Evolutionary conservation across 2,797 vertebrate species (phyloP), one percentile per base, ranked within the genome.

Genomic region (Fistularia commersonii): DNA sequence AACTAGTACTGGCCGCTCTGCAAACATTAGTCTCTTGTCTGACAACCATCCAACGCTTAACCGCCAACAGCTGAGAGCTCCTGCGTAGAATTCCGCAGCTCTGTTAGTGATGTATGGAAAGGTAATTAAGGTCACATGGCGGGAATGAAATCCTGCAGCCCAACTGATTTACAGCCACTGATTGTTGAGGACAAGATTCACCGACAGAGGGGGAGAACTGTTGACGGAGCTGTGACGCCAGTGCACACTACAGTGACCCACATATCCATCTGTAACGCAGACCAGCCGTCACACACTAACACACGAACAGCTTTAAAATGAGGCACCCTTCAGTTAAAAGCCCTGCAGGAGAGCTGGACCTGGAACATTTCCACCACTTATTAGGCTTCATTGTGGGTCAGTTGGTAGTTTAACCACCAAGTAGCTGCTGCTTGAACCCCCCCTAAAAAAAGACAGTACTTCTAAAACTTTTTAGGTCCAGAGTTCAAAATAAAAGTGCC

Each of bases 51-150:
- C 48, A 61, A 48, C 54, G 49, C 0, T 44, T 54, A 62, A 54
- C 14, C 12, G 7, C 38, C 31, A 48, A 7, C 61, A 68, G 61
- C 57, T 68, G 67, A 47, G 5, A 41, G 34, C 12, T n/a, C n/a
- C 15, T 35, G 49, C 48, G 2, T 42, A 6, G 40, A 32, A 11
- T 4, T 9, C 41, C n/a, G 34, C 48, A 41, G n/a, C 5, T 35
- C 48, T 36, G 55, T 8, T 61, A 6, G 15, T 31, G 2, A 6
- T 10, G 53, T 11, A 61, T 71, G 76, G 51, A 43, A 73, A 79
- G 64, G 43, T 72, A 63, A 75, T 69, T 49, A 57, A 53, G 71
- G 75, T 56, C 73, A 61, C 0, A 48, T 7, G 10, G 45, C 36
- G 45, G 57, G 57, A 44, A 51, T 33, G 42, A 1, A 39, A 34